phyloP scores from a whole-genome alignment of 2,797 vertebrate species.

The Helicolenus hilgendorfi region DNA sequence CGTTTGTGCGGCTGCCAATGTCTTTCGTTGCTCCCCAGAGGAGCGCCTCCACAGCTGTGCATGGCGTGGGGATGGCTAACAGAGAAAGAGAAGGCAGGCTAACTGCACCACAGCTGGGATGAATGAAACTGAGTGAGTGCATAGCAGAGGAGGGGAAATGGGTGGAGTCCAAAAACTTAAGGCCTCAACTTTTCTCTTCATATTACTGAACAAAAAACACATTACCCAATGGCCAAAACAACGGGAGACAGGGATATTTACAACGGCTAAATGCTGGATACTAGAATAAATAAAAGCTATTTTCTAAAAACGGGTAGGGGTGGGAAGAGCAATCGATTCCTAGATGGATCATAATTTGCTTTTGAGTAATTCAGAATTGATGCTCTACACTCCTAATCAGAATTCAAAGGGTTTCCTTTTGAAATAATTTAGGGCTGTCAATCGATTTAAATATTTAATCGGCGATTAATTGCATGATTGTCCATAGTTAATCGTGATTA shows the following conservation, averaged over 20 bases:
- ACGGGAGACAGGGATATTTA: neutral
- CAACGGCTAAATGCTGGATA: neutral
- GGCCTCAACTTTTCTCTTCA: conserved; percentile 21
- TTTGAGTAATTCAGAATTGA: neutral
- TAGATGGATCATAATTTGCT: neutral
- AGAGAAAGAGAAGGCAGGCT: conserved; percentile 22
- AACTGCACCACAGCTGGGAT: conserved; percentile 69
- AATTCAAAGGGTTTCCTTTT: neutral
- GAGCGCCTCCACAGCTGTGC: conserved; percentile 63
- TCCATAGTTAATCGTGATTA: too few species aligned
- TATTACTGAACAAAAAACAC: conserved; percentile 9
- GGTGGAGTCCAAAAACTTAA: conserved; percentile 27
- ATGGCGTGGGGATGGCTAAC: conserved; percentile 20
- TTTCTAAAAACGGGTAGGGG: neutral
- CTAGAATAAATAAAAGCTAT: neutral
- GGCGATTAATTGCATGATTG: too few species aligned
- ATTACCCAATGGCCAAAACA: neutral
- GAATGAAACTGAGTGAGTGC: conserved; percentile 62
- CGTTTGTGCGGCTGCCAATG: conserved; percentile 57
- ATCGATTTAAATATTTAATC: too few species aligned
- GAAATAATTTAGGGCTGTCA: neutral
- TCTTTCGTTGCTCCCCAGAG: conserved; percentile 45
- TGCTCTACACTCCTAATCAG: neutral
- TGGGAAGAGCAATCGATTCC: neutral
- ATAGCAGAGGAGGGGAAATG: neutral